Percentiles rank a stretch among this genome's conserved stretches.
Evolutionary conservation across 2,888 invertebrate genomes (phyloP).

Genomic region (Gnatocerus cornutus): DNA sequence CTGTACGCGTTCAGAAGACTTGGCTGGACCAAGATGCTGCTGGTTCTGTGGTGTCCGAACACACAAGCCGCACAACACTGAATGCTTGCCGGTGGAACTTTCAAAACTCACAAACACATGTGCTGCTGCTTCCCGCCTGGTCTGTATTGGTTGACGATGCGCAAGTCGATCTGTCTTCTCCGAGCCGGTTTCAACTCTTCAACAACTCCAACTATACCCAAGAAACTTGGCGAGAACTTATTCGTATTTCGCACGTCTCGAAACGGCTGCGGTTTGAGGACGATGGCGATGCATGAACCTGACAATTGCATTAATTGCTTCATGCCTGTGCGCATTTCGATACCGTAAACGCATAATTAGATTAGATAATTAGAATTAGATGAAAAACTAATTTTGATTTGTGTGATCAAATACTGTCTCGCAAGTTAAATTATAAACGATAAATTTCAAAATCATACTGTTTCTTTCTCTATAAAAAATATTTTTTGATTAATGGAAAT

Average conservation of each 20-base stretch:
- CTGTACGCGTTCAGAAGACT: slow-evolving; percentile 34
- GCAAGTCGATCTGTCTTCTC: slow-evolving; percentile 27
- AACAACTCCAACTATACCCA: background rate
- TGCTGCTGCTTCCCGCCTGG: slow-evolving; percentile 48
- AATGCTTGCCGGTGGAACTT: slow-evolving; percentile 49
- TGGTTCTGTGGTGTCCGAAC: slow-evolving; percentile 47
- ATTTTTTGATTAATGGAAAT: no score
- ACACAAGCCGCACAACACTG: slow-evolving; percentile 51
- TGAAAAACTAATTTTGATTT: no score
- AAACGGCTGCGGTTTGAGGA: background rate
- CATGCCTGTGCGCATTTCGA: no score
- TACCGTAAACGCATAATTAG: no score
- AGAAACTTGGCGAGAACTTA: slow-evolving; percentile 1
- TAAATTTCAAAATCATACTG: no score
- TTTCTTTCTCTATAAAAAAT: no score
- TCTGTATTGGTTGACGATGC: slow-evolving; percentile 38
- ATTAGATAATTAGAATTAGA: no score
- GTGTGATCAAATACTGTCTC: no score
- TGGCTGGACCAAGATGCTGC: slow-evolving; percentile 47
- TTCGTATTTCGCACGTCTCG: background rate
- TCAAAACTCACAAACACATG: slow-evolving; percentile 49
- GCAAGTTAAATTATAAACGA: no score
- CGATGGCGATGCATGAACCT: background rate
- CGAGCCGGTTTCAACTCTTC: background rate
- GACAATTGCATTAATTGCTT: no score